Conservation (phyloP, 2,797 vertebrate genomes). For the Champsocephalus gunnari region DNA sequence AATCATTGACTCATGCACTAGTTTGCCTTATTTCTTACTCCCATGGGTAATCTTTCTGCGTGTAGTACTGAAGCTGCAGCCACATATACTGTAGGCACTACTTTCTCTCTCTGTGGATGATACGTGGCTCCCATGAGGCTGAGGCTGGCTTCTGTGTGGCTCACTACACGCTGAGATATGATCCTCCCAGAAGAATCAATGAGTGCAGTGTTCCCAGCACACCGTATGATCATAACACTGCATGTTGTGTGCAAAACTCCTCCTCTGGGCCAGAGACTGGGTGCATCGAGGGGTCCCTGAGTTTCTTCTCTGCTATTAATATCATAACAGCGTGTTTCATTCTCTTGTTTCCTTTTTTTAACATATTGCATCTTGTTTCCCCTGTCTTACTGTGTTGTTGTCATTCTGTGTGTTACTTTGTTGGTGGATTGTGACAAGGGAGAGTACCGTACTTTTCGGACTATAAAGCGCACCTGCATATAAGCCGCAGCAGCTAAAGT, state of each 20-base stretch:
- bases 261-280: conserved; percentile 45
- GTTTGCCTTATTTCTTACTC: conserved; percentile 41
- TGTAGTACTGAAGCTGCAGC: conserved; percentile 43
- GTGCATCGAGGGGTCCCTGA: conserved; percentile 39
- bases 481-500: too few species aligned
- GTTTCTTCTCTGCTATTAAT: conserved; percentile 26
- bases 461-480: too few species aligned
- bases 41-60: conserved; percentile 42
- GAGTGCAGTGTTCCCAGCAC: conserved; percentile 39
- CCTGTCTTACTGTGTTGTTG: conserved; percentile 18
- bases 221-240: conserved; percentile 41
- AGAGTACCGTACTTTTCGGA: neutral
- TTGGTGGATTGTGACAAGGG: conserved; percentile 21
- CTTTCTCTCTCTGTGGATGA: conserved; percentile 56
- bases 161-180: conserved; percentile 53
- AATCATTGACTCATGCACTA: conserved; percentile 35
- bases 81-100: conserved; percentile 52
- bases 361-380: neutral
- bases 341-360: conserved; percentile 8
- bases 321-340: conserved; percentile 25
- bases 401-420: conserved; percentile 9
- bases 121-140: conserved; percentile 69
- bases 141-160: conserved; percentile 40
- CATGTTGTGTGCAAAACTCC: conserved; percentile 37
- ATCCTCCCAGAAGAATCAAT: conserved; percentile 59